Evolutionary conservation across 2,113 vertebrate species (phyloP).

Genomic region (Illadopsis cleaveri): DNA sequence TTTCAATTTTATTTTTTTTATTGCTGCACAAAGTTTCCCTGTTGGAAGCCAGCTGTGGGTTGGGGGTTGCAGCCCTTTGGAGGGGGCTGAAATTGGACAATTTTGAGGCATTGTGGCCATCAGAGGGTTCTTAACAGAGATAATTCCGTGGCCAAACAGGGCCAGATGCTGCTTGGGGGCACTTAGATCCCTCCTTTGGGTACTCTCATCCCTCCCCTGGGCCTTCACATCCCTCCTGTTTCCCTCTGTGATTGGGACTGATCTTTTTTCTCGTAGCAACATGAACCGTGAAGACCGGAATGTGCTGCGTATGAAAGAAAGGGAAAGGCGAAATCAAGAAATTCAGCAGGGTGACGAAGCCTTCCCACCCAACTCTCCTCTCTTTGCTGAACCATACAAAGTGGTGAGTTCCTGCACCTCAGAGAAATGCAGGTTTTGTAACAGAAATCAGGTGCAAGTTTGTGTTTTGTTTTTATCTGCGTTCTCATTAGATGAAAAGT

Average conservation of each 20-base stretch:
- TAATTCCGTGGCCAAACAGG: background rate
- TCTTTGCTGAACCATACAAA: conserved; percentile 98
- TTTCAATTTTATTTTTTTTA: background rate
- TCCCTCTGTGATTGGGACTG: conserved; percentile 55
- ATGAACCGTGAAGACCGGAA: conserved; percentile 99
- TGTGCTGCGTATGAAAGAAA: conserved; percentile 99
- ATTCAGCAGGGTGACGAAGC: conserved; percentile 95
- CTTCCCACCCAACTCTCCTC: conserved; percentile 95
- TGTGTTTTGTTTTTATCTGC: background rate
- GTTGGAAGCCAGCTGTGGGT: background rate
- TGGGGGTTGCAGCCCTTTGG: background rate
- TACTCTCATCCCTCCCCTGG: background rate
- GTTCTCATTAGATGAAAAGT: background rate
- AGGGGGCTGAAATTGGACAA: background rate
- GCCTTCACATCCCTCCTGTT: background rate
- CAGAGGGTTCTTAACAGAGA: background rate
- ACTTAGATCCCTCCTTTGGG: background rate
- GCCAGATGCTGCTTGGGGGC: background rate
- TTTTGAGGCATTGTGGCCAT: background rate
- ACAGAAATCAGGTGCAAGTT: background rate
- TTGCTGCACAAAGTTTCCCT: background rate
- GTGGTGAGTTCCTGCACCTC: conserved; percentile 83
- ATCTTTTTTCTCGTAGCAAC: conserved; percentile 86
- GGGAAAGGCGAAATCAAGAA: conserved; percentile 87
- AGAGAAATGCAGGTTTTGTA: background rate